A percentile compares a stretch with the other conserved stretches of the same genome.
Evolutionary conservation across 1,140 invertebrate genomes (phyloP).

Genomic region (Palaemon carinicauda): DNA sequence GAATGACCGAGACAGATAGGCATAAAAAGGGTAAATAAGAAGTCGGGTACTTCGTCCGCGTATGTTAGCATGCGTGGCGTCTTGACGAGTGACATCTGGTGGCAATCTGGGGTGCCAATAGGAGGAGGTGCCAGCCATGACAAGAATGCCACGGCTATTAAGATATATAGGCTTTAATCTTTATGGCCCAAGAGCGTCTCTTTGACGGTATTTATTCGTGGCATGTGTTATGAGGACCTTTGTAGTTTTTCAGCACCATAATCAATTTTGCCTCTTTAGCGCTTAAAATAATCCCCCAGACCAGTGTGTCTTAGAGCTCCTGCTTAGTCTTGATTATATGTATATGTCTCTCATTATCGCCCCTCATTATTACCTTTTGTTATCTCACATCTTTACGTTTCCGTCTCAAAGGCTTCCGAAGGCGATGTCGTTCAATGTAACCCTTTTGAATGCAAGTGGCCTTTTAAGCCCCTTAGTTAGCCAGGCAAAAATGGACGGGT

Average conservation of each 20-base stretch:
- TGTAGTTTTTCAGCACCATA: neutral
- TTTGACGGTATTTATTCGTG: slow-evolving; percentile 10
- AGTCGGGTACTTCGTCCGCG: too few relatives aligned
- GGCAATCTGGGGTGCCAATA: slow-evolving; percentile 20
- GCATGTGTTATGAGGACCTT: slow-evolving; percentile 3
- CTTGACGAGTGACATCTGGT: slow-evolving; percentile 5
- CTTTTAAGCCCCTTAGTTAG: too few relatives aligned
- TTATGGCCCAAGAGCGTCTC: neutral
- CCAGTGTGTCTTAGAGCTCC: too few relatives aligned
- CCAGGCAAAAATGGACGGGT: too few relatives aligned
- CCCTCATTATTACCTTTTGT: too few relatives aligned
- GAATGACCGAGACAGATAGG: neutral
- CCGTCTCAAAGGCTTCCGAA: too few relatives aligned
- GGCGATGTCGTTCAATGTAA: too few relatives aligned
- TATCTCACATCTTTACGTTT: too few relatives aligned
- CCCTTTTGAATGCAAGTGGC: too few relatives aligned
- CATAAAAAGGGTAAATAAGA: neutral
- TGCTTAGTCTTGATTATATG: too few relatives aligned
- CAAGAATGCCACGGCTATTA: slow-evolving; percentile 24
- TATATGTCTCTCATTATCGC: too few relatives aligned
- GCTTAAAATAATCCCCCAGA: neutral
- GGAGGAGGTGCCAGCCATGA: slow-evolving; percentile 19
- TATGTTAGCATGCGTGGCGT: neutral
- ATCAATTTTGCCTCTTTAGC: neutral
- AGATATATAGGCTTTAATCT: slow-evolving; percentile 20